Evolutionary conservation across 2,888 invertebrate genomes (phyloP).

Genomic region (Drosophila cracens): DNA sequence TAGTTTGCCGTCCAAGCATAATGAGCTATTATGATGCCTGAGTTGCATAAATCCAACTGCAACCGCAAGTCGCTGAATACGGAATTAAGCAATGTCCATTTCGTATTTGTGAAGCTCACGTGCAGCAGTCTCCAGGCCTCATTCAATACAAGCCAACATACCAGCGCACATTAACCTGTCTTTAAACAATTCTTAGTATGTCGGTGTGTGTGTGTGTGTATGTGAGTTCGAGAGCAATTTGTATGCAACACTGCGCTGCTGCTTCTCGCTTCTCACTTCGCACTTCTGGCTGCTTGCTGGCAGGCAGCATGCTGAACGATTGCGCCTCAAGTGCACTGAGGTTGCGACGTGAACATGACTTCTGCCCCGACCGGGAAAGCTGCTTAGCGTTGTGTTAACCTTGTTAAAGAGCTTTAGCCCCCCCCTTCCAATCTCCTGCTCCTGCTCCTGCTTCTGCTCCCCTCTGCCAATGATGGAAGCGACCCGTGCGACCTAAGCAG

Average conservation of each 20-base stretch:
- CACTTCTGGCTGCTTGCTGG: constrained; percentile 22
- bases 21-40: constrained; percentile 76
- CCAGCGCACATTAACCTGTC: constrained; percentile 57
- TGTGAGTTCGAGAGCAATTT: constrained; percentile 61
- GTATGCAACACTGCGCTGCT: constrained; percentile 64
- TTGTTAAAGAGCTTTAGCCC: constrained; percentile 58
- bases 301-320: constrained; percentile 70
- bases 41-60: constrained; percentile 65
- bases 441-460: not conserved
- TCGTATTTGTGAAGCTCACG: constrained; percentile 75
- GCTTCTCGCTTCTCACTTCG: constrained; percentile 11
- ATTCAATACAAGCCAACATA: constrained; percentile 28
- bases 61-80: constrained; percentile 54
- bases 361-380: constrained; percentile 39
- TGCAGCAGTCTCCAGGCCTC: constrained; percentile 49
- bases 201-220: constrained; percentile 23
- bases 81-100: constrained; percentile 79
- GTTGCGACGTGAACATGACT: constrained; percentile 51
- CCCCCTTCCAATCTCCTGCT: not conserved
- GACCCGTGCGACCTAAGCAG: constrained; percentile 25
- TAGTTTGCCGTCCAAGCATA: constrained; percentile 54
- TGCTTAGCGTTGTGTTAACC: constrained; percentile 73
- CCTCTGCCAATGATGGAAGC: constrained; percentile 30
- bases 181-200: constrained; percentile 36
- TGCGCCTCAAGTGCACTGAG: constrained; percentile 75